These are phyloP conservation scores for Hydrocynus forskahlii DNA, from an alignment of 2,797 vertebrate genomes.

Conservation along the genomic window DNA sequence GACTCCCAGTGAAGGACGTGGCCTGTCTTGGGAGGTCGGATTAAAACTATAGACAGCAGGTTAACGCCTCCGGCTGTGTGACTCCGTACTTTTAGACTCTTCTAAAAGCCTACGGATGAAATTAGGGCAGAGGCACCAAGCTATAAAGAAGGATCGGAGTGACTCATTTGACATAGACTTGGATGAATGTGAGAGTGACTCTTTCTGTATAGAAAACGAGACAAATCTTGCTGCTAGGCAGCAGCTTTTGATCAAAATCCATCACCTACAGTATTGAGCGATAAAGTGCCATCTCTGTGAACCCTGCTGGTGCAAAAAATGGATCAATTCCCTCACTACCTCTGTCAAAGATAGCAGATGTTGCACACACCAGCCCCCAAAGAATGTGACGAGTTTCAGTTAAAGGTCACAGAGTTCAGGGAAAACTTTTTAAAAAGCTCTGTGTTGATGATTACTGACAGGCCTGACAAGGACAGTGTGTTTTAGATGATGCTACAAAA, in stretches of 20 bases:
- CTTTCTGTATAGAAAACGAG: not conserved
- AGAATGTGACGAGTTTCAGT: not conserved
- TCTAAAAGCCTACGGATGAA: not conserved
- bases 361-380: not conserved
- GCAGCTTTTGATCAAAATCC: not conserved
- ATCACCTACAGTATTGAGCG: not conserved
- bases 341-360: not conserved
- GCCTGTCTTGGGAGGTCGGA: not conserved
- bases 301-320: not conserved
- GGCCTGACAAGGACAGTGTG: no score
- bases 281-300: not conserved
- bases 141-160: not conserved
- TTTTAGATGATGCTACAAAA: no score
- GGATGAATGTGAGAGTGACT: not conserved
- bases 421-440: not conserved
- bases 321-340: not conserved
- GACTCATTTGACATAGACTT: not conserved
- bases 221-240: not conserved
- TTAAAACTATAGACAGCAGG: slow-evolving; percentile 8
- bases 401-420: not conserved
- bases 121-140: not conserved
- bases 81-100: not conserved
- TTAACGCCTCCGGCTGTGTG: slow-evolving; percentile 7
- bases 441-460: not conserved
- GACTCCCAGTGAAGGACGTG: slow-evolving; percentile 3